Evolutionary conservation across 2,888 invertebrate species (phyloP).

Genomic region (Cephus rjabovi): DNA sequence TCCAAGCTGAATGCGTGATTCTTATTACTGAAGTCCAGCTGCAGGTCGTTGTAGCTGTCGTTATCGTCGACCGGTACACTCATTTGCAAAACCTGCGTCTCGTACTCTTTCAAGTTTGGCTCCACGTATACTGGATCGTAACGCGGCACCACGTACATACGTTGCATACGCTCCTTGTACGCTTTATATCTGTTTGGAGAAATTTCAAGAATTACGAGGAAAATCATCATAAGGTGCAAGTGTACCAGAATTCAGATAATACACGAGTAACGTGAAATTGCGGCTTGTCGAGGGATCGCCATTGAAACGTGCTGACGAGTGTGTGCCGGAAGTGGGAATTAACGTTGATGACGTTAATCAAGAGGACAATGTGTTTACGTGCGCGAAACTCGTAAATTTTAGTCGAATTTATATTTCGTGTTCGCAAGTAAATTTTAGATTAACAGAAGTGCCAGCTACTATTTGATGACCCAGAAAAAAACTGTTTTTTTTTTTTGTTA

Average conservation of each 20-base stretch:
- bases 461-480: no score
- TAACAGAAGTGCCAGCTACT: background rate
- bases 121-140: constrained; percentile 78
- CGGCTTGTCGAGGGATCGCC: background rate
- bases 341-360: constrained; percentile 42
- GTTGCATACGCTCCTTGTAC: constrained; percentile 84
- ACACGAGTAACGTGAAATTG: background rate
- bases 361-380: constrained; percentile 33
- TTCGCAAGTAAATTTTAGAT: background rate
- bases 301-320: constrained; percentile 10
- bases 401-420: background rate
- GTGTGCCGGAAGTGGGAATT: constrained; percentile 44
- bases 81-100: constrained; percentile 95
- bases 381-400: constrained; percentile 11
- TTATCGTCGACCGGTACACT: constrained; percentile 88
- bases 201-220: constrained; percentile 18
- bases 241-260: background rate
- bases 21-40: constrained; percentile 87
- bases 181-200: constrained; percentile 78
- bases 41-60: constrained; percentile 82
- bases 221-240: background rate
- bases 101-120: constrained; percentile 91
- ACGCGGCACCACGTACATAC: constrained; percentile 79
- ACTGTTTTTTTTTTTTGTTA: constrained; percentile 10
- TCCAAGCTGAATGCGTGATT: constrained; percentile 90